Base-by-base conservation (phyloP, 2,797 vertebrate species). In the Spondyliosoma cantharus region DNA sequence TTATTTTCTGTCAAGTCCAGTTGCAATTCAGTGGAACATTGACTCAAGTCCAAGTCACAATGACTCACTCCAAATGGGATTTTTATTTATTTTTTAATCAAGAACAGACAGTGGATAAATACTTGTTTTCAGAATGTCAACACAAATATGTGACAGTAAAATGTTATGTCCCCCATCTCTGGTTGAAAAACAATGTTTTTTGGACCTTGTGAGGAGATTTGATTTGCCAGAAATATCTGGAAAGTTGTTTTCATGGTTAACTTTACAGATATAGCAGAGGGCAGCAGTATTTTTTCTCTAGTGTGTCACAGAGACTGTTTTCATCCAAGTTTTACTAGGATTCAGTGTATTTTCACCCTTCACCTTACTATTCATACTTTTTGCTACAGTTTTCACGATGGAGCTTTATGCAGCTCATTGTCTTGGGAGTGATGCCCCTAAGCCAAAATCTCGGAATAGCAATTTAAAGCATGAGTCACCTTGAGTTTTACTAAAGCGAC, bases 381-480 rank as follows among this genome's bases (percentile, higher is more conserved):
- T 46, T 37, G 25, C n/a, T n/a, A 5, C 15, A 22, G 42, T 46
- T 61, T 20, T 52, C 14, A 50, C 3, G 16, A 6, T 48, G 9
- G 19, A 5, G 6, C 24, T 37, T 17, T 15, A 3, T 71, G 7
- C 19, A 72, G 7, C 24, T 17, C 14, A 12, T 16, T 79, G 24
- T 64, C 3, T 58, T 49, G 29, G n/a, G 13, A 64, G 29, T 64
- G 20, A 58, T 46, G 14, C 14, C 22, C 37, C 22, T 11, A 45
- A 68, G 59, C 5, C 20, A 20, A 70, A 54, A 56, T 53, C 15
- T 60, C 24, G 32, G 53, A 69, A 74, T 42, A 56, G 20, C 45
- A 43, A 71, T 72, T 63, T 72, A 48, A 25, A 81, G 32, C 52
- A 45, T 25, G n/a, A 69, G 24, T 63, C 65, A 57, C n/a, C 49